Conservation (phyloP, 2,113 vertebrate species). For the Hystrix cristata region DNA sequence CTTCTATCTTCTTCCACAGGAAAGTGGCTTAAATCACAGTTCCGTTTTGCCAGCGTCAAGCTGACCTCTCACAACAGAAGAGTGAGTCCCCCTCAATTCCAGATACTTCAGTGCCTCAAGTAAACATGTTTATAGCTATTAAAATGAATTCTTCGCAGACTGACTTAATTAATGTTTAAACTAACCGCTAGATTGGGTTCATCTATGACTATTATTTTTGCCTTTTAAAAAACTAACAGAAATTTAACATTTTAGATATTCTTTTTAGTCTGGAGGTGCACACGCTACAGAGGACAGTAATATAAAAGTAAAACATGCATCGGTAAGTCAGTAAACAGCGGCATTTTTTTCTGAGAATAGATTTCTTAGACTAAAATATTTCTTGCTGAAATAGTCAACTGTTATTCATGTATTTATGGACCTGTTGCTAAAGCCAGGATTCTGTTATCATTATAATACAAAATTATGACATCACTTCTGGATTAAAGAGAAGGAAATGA, state of each 20-base stretch:
- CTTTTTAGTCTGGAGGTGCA: background rate
- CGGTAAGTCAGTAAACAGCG: background rate
- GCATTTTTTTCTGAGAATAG: background rate
- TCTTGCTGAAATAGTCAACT: background rate
- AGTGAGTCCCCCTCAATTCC: background rate
- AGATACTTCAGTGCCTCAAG: background rate
- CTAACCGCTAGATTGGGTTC: background rate
- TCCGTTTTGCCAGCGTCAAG: background rate
- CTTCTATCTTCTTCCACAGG: background rate
- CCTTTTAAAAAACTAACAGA: background rate
- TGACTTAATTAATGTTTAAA: background rate
- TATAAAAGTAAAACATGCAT: background rate
- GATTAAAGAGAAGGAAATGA: constrained; percentile 5
- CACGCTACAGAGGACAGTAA: background rate
- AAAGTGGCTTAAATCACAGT: background rate
- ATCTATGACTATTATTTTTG: background rate
- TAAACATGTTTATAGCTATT: background rate
- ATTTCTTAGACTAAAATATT: background rate
- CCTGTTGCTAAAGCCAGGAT: background rate
- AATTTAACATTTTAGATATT: constrained; percentile 10
- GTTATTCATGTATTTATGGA: background rate
- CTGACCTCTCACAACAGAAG: background rate
- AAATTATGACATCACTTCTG: background rate
- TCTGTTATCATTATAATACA: background rate
- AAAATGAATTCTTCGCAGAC: background rate